phyloP scores from a whole-genome alignment of 2,113 vertebrate species.

The Coptodon rendalli region DNA sequence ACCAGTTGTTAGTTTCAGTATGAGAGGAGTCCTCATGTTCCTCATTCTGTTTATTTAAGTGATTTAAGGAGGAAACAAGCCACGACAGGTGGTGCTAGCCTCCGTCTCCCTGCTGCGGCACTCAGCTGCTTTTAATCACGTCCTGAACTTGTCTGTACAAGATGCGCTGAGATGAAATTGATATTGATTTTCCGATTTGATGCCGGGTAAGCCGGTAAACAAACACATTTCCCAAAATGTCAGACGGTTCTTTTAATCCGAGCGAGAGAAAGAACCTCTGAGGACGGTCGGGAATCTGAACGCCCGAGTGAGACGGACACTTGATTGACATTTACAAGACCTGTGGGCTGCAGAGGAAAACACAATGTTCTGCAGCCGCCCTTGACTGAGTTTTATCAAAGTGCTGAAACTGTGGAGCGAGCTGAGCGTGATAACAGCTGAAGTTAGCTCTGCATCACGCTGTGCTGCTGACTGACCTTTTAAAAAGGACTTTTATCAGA shows the following conservation, averaged over 20 bases:
- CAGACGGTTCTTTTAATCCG: not conserved
- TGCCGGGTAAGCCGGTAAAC: not conserved
- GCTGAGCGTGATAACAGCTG: not conserved
- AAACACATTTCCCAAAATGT: not conserved
- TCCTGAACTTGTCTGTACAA: not conserved
- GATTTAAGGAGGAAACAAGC: not conserved
- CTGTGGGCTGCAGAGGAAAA: not conserved
- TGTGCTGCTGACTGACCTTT: not conserved
- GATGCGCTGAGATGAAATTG: not conserved
- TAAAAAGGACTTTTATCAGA: not conserved
- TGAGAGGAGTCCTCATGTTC: not conserved
- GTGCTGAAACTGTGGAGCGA: not conserved
- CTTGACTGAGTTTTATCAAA: not conserved
- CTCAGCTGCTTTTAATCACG: not conserved
- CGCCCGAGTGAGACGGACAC: not conserved
- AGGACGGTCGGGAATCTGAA: not conserved
- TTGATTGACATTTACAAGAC: constrained; percentile 3
- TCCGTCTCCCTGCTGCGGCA: not conserved
- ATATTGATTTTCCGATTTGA: not conserved
- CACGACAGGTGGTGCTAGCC: not conserved
- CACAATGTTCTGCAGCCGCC: not conserved
- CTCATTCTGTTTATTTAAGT: not conserved
- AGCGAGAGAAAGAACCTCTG: not conserved
- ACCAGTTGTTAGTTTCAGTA: not conserved
- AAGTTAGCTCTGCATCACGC: not conserved